phyloP scores from a whole-genome alignment of 2,113 vertebrate species.

The Elaphurus davidianus region DNA sequence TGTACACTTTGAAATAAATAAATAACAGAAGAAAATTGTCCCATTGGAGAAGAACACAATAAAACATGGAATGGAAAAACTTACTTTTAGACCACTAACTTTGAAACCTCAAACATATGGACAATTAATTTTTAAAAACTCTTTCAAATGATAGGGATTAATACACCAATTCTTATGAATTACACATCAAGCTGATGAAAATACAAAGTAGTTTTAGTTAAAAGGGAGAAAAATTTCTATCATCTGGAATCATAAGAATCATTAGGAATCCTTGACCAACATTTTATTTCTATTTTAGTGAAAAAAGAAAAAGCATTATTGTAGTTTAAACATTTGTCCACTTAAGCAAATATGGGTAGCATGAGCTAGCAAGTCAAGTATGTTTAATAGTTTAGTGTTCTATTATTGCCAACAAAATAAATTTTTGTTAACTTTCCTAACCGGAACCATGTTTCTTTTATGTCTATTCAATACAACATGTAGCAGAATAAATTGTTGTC shows the following conservation, averaged over 20 bases:
- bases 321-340: slow-evolving; percentile 21
- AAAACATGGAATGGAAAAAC: not conserved
- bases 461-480: slow-evolving; percentile 51
- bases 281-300: slow-evolving; percentile 25
- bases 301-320: not conserved
- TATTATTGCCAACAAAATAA: slow-evolving; percentile 62
- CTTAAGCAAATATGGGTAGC: slow-evolving; percentile 5
- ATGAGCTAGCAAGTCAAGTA: slow-evolving; percentile 28
- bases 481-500: slow-evolving; percentile 40
- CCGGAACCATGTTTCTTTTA: slow-evolving; percentile 50
- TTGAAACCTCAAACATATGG: not conserved
- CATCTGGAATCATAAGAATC: not conserved
- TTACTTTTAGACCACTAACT: not conserved
- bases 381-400: slow-evolving; percentile 53
- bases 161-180: not conserved
- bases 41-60: not conserved
- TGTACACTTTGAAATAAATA: not conserved
- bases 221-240: not conserved
- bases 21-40: not conserved
- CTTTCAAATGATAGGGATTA: not conserved
- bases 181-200: not conserved
- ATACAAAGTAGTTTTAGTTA: not conserved
- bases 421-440: slow-evolving; percentile 70
- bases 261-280: not conserved
- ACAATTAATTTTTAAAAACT: not conserved